Percentiles rank a stretch among this genome's conserved stretches.
phyloP scores from a whole-genome alignment of 2,888 invertebrate genomes.

The Scaeva pyrastri region DNA sequence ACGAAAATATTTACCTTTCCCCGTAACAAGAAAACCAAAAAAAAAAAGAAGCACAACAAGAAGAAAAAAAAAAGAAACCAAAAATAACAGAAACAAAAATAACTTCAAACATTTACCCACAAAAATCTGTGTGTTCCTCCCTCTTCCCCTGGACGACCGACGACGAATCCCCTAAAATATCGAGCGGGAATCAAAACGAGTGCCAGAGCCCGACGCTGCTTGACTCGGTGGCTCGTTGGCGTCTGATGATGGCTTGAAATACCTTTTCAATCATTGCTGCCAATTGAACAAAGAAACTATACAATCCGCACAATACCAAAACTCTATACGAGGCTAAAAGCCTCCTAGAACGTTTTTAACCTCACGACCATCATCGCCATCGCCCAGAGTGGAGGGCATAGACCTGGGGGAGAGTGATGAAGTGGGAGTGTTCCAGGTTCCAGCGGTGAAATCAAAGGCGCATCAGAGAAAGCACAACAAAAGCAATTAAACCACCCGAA shows the following conservation, averaged over 20 bases:
- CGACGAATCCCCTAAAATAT: neutral
- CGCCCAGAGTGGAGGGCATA: too few relatives aligned
- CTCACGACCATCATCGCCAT: constrained; percentile 34
- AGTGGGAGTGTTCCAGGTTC: neutral
- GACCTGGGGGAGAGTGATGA: too few relatives aligned
- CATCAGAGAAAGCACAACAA: constrained; percentile 72
- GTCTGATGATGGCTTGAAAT: constrained; percentile 46
- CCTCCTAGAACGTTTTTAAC: constrained; percentile 35
- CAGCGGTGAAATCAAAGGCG: constrained; percentile 64
- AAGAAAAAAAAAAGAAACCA: neutral
- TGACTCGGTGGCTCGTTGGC: too few relatives aligned
- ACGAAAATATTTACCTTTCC: constrained; percentile 33
- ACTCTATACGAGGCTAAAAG: constrained; percentile 49
- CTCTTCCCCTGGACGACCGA: neutral
- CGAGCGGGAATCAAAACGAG: too few relatives aligned
- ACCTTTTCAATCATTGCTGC: constrained; percentile 70
- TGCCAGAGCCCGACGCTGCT: neutral
- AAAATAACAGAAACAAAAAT: constrained; percentile 32
- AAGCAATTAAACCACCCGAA: constrained; percentile 75
- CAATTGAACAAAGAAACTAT: constrained; percentile 58
- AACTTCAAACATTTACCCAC: constrained; percentile 42
- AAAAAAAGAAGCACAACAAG: neutral
- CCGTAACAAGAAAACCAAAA: constrained; percentile 21
- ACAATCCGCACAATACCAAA: constrained; percentile 34
- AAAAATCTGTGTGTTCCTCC: constrained; percentile 41